phyloP scores from a whole-genome alignment of 2,888 invertebrate species.

The Thera britannica region DNA sequence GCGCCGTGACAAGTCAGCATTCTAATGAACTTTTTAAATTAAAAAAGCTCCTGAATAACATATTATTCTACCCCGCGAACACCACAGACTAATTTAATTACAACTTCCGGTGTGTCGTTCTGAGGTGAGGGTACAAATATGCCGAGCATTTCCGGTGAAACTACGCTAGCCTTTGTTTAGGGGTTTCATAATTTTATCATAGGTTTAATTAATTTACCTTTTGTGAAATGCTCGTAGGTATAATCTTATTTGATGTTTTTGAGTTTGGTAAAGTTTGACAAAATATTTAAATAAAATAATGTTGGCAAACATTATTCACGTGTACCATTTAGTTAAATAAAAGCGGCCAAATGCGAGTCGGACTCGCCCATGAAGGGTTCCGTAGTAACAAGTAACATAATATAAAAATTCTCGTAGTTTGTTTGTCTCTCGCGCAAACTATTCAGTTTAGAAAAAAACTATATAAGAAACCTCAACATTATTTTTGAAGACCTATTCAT shows the following conservation, averaged over 20 bases:
- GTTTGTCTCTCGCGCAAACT: too few relatives aligned
- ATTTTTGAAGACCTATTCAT: too few relatives aligned
- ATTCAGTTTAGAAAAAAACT: too few relatives aligned
- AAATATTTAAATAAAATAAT: too few relatives aligned
- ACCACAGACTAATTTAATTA: slow-evolving; percentile 51
- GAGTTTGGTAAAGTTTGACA: background rate
- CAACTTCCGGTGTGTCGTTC: slow-evolving; percentile 44
- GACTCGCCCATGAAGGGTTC: too few relatives aligned
- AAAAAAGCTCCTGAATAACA: slow-evolving; percentile 50
- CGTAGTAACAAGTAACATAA: too few relatives aligned
- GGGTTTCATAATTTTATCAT: slow-evolving; percentile 14
- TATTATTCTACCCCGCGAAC: slow-evolving; percentile 45
- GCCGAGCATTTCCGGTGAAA: slow-evolving; percentile 32
- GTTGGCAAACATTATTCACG: too few relatives aligned
- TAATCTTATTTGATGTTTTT: slow-evolving; percentile 3
- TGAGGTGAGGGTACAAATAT: slow-evolving; percentile 20
- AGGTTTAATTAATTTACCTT: slow-evolving; percentile 17
- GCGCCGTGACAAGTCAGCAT: slow-evolving; percentile 31
- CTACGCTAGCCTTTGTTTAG: slow-evolving; percentile 26
- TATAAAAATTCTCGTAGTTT: too few relatives aligned
- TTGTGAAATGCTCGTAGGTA: background rate
- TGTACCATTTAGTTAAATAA: too few relatives aligned
- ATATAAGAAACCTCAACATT: too few relatives aligned
- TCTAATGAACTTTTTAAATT: slow-evolving; percentile 54
- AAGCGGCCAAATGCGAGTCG: too few relatives aligned